These are phyloP conservation scores for Rallus crepitans DNA, from an alignment of 2,797 vertebrate genomes.

Conservation along the genomic window DNA sequence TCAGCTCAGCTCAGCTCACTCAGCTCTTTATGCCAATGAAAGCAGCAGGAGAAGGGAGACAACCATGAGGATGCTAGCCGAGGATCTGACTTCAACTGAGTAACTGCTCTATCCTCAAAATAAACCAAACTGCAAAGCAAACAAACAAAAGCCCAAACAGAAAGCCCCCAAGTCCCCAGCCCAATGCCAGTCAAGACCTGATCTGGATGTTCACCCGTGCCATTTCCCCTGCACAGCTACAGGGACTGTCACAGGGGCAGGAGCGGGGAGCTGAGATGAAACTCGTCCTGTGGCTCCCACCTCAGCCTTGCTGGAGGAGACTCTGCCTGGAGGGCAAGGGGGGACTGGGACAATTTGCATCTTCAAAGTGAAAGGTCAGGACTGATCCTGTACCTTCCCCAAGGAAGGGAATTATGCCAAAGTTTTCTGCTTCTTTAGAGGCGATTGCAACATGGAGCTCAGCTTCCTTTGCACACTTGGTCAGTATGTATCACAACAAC, in stretches of 20 bases:
- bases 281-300: neutral
- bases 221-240: neutral
- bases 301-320: neutral
- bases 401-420: neutral
- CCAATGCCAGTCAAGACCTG: neutral
- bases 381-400: neutral
- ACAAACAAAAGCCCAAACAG: no score
- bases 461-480: neutral
- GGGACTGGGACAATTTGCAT: neutral
- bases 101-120: neutral
- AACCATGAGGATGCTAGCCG: neutral
- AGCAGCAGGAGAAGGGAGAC: neutral
- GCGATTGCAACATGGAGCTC: neutral
- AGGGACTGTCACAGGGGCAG: neutral
- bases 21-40: neutral
- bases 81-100: neutral
- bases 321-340: neutral
- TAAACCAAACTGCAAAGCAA: no score
- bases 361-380: neutral
- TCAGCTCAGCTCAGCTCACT: neutral
- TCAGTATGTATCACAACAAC: neutral
- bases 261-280: neutral
- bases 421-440: neutral
- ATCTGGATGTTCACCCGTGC: neutral
- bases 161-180: rapidly evolving